Evolutionary conservation across 2,888 invertebrate species (phyloP).

Genomic region (Philhelius pedissequus): DNA sequence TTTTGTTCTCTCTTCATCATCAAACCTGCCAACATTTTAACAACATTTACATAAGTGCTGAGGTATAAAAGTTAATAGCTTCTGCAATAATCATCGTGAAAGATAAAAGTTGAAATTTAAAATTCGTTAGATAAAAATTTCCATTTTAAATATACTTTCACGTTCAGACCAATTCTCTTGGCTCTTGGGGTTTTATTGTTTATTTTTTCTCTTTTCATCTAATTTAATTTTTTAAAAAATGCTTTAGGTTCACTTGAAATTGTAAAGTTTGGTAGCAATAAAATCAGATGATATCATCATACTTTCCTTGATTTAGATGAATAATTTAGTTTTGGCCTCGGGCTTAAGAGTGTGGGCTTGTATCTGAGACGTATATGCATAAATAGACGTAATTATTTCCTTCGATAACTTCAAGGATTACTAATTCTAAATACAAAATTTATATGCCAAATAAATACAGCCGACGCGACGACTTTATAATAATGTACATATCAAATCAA

Average conservation of each 20-base stretch:
- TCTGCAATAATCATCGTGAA: constrained; percentile 9
- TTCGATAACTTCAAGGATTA: no score
- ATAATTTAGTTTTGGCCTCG: neutral
- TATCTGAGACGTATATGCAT: neutral
- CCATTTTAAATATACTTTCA: constrained; percentile 8
- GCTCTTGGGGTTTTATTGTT: neutral
- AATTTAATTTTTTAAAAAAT: neutral
- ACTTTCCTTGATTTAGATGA: neutral
- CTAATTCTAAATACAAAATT: no score
- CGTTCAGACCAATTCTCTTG: neutral
- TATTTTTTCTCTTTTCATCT: neutral
- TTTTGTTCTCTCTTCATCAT: neutral
- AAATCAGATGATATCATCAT: neutral
- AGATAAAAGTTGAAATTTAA: constrained; percentile 31
- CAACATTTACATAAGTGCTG: constrained; percentile 24
- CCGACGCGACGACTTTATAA: no score
- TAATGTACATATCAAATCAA: no score
- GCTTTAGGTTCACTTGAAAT: neutral
- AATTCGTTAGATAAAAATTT: constrained; percentile 21
- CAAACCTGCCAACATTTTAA: neutral
- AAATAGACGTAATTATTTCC: no score
- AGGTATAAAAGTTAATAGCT: neutral
- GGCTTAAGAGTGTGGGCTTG: neutral
- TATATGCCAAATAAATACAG: no score
- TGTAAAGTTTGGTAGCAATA: neutral